Base-by-base conservation (phyloP, 2,113 vertebrate species). In the Carassius carassius region DNA sequence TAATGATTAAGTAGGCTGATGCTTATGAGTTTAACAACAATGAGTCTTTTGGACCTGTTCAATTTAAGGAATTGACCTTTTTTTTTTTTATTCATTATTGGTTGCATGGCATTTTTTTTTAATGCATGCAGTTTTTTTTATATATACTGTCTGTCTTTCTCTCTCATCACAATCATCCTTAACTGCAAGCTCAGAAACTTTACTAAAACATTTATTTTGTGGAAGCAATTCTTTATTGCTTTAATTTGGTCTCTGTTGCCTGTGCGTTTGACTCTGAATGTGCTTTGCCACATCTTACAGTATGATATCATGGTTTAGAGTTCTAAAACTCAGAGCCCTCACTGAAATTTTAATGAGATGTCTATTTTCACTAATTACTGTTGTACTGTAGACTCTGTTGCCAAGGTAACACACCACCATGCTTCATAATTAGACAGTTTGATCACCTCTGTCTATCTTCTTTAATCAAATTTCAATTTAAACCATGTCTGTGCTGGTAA, bases 51-150 rank as follows among this genome's bases (percentile, higher is more conserved):
- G 35, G 13, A 67, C 6, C 56, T n/a, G 56, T 60, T n/a, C 29
- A 67, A 32, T 67, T 32, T 17, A 69, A 35, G 3, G 11, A 67
- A 67, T 16, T 25, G 6, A 32, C 23, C 13, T 4, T 4, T 70
- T 70, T 44, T 51, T 62, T 25, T 11, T 62, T 23, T 25, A 12
- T 0, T 23, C 25, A 25, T 29, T 5, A 12, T 62, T 62, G 60
- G 60, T 23, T 62, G 60, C 41, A 70, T 69, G 41, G 54, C 74
- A 21, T 84, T 47, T 44, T 44, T 82, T 74, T 21, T 70, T 58
- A 11, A 72, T 23, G 12, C 78, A 87, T 37, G 10, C 11, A 5
- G 17, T 56, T 56, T 56, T 49, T 14, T 54, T 16, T 54, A 54
- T 17, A 1, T 5, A 29, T 13, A n/a, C n/a, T n/a, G 60, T 69